Percentiles rank a stretch among this genome's conserved stretches.
phyloP scores from a whole-genome alignment of 1,140 invertebrate species.

The Caerostris extrusa region DNA sequence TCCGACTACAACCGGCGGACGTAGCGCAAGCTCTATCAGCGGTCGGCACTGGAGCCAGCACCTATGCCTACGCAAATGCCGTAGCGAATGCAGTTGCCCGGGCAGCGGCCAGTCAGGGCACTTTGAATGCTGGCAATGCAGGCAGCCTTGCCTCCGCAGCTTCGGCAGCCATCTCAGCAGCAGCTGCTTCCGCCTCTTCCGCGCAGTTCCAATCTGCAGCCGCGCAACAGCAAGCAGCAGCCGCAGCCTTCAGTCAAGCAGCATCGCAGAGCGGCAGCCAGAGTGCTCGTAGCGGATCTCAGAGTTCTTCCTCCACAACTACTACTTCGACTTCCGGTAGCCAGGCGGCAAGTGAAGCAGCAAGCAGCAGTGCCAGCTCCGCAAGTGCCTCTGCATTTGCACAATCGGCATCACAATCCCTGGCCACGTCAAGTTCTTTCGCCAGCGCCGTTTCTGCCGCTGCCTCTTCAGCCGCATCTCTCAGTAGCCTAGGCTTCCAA shows the following conservation, averaged over 20 bases:
- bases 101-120: background rate
- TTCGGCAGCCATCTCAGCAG: background rate
- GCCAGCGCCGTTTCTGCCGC: background rate
- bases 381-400: background rate
- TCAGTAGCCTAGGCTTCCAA: background rate
- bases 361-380: background rate
- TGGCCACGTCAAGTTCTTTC: background rate
- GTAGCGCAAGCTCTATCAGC: background rate
- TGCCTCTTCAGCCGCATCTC: background rate
- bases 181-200: background rate
- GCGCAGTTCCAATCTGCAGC: background rate
- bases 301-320: background rate
- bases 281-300: background rate
- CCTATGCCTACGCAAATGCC: background rate
- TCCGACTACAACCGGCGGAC: background rate
- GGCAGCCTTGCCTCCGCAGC: background rate
- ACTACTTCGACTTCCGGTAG: background rate
- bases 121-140: background rate
- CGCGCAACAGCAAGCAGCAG: background rate
- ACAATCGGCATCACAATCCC: background rate
- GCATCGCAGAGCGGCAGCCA: background rate
- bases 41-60: slow-evolving; percentile 5
- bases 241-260: background rate
- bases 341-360: background rate
- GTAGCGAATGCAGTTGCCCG: background rate